These are phyloP conservation scores for Deilephila porcellus DNA, from an alignment of 2,888 invertebrate genomes.

Conservation along the genomic window DNA sequence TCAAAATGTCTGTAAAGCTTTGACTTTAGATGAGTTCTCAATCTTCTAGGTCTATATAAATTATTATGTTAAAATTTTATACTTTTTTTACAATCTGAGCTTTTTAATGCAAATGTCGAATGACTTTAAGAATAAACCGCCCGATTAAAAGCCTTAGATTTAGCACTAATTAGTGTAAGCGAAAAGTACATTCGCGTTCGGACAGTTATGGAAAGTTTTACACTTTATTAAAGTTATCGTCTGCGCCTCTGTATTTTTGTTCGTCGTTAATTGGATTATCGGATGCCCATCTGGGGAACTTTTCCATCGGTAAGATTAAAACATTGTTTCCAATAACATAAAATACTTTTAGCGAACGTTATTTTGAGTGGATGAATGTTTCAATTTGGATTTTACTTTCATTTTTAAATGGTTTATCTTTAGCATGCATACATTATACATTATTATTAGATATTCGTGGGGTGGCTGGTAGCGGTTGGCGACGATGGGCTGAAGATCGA, in stretches of 20 bases:
- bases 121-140: background rate
- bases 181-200: conserved; percentile 61
- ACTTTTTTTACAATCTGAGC: too few relatives aligned
- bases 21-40: too few relatives aligned
- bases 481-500: too few relatives aligned
- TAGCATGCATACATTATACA: background rate
- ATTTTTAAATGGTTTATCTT: background rate
- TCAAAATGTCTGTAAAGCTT: too few relatives aligned
- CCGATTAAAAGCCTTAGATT: background rate
- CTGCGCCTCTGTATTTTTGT: conserved; percentile 38
- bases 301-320: conserved; percentile 36
- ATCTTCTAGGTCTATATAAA: too few relatives aligned
- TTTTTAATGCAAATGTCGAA: background rate
- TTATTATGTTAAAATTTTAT: too few relatives aligned
- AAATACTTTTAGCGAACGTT: background rate
- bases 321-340: conserved; percentile 17
- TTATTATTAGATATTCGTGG: too few relatives aligned
- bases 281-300: conserved; percentile 35
- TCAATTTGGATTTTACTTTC: background rate
- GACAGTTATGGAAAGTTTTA: conserved; percentile 48
- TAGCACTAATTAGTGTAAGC: conserved; percentile 53
- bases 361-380: background rate
- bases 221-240: conserved; percentile 51
- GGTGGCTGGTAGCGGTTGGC: too few relatives aligned
- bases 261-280: conserved; percentile 56